These are phyloP conservation scores for Ornithorhynchus anatinus DNA, from an alignment of 2,113 vertebrate species.

Conservation along the genomic window DNA sequence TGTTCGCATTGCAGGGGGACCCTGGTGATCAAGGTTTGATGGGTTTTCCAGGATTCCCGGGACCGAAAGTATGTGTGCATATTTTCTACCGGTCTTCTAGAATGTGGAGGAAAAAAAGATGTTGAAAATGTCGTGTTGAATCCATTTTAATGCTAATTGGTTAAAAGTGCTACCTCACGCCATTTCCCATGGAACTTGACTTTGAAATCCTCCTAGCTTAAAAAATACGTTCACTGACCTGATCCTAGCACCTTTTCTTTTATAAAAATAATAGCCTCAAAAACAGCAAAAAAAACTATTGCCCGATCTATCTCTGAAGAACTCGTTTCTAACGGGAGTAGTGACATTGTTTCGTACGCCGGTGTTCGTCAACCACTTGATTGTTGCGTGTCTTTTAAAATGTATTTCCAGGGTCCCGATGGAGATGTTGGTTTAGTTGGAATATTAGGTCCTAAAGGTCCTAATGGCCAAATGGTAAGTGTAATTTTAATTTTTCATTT, in stretches of 20 bases:
- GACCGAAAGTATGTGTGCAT: constrained; percentile 83
- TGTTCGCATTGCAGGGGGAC: constrained; percentile 83
- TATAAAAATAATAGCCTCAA: background rate
- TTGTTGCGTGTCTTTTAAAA: constrained; percentile 8
- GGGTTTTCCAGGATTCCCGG: constrained; percentile 93
- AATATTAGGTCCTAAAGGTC: constrained; percentile 88
- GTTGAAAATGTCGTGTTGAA: constrained; percentile 27
- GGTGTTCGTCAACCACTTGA: background rate
- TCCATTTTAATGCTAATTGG: constrained; percentile 24
- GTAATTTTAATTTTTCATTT: background rate
- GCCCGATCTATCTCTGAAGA: background rate
- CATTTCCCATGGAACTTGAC: background rate
- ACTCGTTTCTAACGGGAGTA: background rate
- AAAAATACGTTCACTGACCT: background rate
- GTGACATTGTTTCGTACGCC: background rate
- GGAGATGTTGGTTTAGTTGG: constrained; percentile 85
- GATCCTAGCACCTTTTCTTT: background rate
- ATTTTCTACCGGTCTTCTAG: constrained; percentile 29
- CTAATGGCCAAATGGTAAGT: constrained; percentile 85
- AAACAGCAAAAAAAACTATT: background rate
- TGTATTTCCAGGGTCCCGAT: constrained; percentile 81
- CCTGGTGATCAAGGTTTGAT: constrained; percentile 83
- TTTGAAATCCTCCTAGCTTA: background rate
- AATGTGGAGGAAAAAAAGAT: constrained; percentile 12
- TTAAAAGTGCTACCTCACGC: constrained; percentile 1